These are phyloP conservation scores for Sylvietta virens DNA, from an alignment of 2,113 vertebrate species.

Conservation along the genomic window DNA sequence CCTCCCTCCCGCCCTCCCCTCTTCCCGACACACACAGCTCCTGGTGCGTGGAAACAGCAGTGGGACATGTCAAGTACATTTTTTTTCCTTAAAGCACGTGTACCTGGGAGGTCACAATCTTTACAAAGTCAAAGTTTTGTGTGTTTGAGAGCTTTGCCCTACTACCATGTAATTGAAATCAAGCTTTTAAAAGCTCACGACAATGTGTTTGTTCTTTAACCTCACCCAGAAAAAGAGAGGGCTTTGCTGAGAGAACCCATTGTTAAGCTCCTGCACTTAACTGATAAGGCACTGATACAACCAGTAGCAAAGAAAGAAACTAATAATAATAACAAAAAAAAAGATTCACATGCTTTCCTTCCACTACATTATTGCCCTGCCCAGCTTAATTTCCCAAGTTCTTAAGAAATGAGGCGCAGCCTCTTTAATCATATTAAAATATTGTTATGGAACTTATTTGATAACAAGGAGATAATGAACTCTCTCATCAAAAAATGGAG, in stretches of 20 bases:
- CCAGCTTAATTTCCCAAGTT: neutral
- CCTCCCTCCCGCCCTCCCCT: neutral
- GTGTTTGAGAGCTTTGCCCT: constrained; percentile 65
- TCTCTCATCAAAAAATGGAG: neutral
- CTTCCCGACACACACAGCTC: neutral
- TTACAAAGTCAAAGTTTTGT: constrained; percentile 67
- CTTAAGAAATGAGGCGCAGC: neutral
- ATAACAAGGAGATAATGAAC: constrained; percentile 15
- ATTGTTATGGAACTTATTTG: neutral
- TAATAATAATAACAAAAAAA: constrained; percentile 4
- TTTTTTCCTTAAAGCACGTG: constrained; percentile 56
- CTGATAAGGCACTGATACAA: constrained; percentile 52
- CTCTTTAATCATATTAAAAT: constrained; percentile 48
- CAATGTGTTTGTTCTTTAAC: constrained; percentile 48
- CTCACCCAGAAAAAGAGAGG: neutral
- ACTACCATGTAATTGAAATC: constrained; percentile 63
- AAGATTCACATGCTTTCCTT: constrained; percentile 30
- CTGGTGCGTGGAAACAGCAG: constrained; percentile 34
- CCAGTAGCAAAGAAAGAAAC: constrained; percentile 51
- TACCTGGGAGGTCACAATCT: constrained; percentile 62
- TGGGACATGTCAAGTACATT: constrained; percentile 61
- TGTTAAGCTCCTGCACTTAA: constrained; percentile 33
- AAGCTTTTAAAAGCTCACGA: constrained; percentile 54
- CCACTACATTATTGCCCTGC: neutral
- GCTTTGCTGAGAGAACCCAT: constrained; percentile 1